Evolutionary conservation across 92 coral and sea anemone species (phyloP).

Genomic region (Parazoanthus darwini): DNA sequence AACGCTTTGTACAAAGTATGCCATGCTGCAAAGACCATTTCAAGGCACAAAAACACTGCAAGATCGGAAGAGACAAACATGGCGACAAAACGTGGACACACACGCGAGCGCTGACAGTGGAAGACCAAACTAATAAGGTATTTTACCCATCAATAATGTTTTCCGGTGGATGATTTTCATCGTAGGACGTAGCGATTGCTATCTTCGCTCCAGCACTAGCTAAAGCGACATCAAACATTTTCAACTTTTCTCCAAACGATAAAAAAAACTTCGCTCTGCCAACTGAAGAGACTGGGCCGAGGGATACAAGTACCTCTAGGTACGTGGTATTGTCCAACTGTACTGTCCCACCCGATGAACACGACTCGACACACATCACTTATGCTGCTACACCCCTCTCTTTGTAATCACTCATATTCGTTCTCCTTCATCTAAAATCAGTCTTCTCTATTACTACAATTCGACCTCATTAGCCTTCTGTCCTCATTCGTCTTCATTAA

Average conservation of each 20-base stretch:
- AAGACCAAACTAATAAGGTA: not conserved
- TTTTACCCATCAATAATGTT: conserved; percentile 95
- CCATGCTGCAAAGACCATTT: not conserved
- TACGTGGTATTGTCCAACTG: not conserved
- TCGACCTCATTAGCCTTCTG: too few species aligned
- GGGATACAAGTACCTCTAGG: not conserved
- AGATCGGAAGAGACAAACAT: too few species aligned
- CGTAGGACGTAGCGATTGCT: conserved; percentile 78
- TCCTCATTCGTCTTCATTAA: too few species aligned
- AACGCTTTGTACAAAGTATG: not conserved
- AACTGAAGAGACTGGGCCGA: not conserved
- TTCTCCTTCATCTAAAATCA: too few species aligned
- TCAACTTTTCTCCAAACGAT: not conserved
- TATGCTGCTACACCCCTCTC: too few species aligned
- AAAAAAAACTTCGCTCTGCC: not conserved
- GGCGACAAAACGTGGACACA: too few species aligned
- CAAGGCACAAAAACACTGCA: too few species aligned
- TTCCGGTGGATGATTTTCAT: conserved; percentile 93
- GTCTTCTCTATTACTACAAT: too few species aligned
- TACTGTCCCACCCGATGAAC: not conserved
- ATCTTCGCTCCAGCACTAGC: conserved; percentile 87
- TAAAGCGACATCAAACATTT: conserved; percentile 92
- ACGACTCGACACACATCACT: too few species aligned
- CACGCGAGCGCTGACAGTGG: not conserved
- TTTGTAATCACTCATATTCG: too few species aligned